Conservation (phyloP, 2,888 invertebrate species). For the Drosophila cognata region DNA sequence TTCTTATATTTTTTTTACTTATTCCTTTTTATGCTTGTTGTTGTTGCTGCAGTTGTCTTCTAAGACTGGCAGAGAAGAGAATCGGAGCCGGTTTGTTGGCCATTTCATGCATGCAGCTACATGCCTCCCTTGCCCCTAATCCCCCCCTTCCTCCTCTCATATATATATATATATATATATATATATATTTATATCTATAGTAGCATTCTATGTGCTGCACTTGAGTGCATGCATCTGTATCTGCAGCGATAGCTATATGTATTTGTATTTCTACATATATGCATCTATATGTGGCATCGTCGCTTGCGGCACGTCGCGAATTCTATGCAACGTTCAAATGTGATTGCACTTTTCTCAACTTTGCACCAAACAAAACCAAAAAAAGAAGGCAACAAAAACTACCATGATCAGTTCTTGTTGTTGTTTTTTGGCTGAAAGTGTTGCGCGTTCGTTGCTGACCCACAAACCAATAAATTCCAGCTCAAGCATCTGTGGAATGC, state of each 20-base stretch:
- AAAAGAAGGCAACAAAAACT: conserved; percentile 7
- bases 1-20: conserved; percentile 13
- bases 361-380: conserved; percentile 48
- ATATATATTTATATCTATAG: neutral
- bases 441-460: conserved; percentile 63
- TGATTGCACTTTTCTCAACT: conserved; percentile 72
- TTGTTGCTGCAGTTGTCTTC: conserved; percentile 51
- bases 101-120: conserved; percentile 61
- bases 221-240: conserved; percentile 60
- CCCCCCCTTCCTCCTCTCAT: neutral
- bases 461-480: conserved; percentile 81
- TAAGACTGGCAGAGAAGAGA: conserved; percentile 55
- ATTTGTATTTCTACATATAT: conserved; percentile 1
- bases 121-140: neutral
- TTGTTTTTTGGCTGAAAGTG: conserved; percentile 53
- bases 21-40: conserved; percentile 50
- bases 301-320: conserved; percentile 55
- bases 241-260: conserved; percentile 36
- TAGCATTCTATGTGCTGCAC: conserved; percentile 63
- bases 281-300: conserved; percentile 15
- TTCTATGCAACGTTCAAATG: conserved; percentile 72
- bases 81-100: conserved; percentile 69
- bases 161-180: neutral
- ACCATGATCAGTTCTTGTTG: conserved; percentile 12
- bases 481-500: conserved; percentile 73